Evolutionary conservation across 2,113 vertebrate species (phyloP).

Genomic region (Noctilio leporinus): DNA sequence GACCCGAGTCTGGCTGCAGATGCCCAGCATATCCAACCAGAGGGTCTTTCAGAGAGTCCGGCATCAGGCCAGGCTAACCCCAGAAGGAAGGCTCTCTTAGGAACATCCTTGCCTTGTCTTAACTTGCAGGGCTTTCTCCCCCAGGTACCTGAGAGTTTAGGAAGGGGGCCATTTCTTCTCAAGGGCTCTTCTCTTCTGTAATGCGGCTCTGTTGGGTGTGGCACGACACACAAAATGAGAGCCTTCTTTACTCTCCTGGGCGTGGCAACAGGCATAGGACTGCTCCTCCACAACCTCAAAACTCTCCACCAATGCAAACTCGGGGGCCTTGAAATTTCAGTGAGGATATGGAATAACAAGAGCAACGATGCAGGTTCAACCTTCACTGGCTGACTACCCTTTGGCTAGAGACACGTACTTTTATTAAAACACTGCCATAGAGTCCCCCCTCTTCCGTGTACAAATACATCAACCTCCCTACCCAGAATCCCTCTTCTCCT

Average conservation of each 20-base stretch:
- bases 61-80: background rate
- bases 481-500: background rate
- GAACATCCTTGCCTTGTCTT: background rate
- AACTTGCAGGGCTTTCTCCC: background rate
- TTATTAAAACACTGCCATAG: background rate
- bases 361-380: background rate
- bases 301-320: background rate
- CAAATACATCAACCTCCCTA: background rate
- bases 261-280: background rate
- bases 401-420: background rate
- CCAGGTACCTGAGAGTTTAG: background rate
- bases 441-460: background rate
- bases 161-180: constrained; percentile 1
- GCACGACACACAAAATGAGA: background rate
- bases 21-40: background rate
- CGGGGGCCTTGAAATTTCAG: background rate
- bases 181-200: background rate
- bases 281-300: background rate
- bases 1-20: too few relatives aligned
- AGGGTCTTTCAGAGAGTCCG: background rate
- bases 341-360: background rate
- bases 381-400: background rate
- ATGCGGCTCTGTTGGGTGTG: background rate
- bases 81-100: background rate
- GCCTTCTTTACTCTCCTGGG: background rate